Conservation (phyloP, 2,797 vertebrate species). For the Cygnus olor region DNA sequence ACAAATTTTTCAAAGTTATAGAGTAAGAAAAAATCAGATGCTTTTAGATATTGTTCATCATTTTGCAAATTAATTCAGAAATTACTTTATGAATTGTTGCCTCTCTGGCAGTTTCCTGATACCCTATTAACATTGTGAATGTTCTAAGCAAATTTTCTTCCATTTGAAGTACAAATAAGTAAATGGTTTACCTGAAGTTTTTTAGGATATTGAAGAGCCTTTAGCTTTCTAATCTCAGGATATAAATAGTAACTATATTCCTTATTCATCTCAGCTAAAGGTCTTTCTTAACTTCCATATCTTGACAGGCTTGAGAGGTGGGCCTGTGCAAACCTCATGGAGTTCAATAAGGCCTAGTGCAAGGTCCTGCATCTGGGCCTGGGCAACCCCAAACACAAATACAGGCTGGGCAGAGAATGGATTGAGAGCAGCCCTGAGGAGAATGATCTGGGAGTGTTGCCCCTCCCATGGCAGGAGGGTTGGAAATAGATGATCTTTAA, state of each 20-base stretch:
- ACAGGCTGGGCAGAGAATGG: too few relatives aligned
- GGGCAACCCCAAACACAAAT: too few relatives aligned
- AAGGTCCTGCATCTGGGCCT: too few relatives aligned
- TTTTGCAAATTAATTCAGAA: neutral
- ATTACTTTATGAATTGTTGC: neutral
- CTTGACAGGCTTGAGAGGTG: too few relatives aligned
- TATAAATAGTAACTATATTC: neutral
- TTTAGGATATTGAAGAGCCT: neutral
- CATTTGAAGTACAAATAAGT: neutral
- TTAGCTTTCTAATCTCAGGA: neutral
- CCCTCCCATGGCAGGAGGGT: too few relatives aligned
- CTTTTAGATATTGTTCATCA: fast-evolving
- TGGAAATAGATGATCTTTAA: too few relatives aligned
- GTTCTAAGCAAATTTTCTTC: neutral
- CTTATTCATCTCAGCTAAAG: neutral
- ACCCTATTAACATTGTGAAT: neutral
- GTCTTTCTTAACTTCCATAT: neutral
- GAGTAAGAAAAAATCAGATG: neutral
- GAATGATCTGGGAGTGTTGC: too few relatives aligned
- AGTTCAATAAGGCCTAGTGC: too few relatives aligned
- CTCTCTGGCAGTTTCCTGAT: neutral
- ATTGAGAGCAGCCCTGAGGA: too few relatives aligned
- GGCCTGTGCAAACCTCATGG: too few relatives aligned
- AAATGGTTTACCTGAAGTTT: neutral
- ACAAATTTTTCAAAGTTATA: neutral